A percentile compares a stretch with the other conserved stretches of the same genome.
Evolutionary conservation across 2,888 invertebrate species (phyloP).

Genomic region (Himalopsyche japonica): DNA sequence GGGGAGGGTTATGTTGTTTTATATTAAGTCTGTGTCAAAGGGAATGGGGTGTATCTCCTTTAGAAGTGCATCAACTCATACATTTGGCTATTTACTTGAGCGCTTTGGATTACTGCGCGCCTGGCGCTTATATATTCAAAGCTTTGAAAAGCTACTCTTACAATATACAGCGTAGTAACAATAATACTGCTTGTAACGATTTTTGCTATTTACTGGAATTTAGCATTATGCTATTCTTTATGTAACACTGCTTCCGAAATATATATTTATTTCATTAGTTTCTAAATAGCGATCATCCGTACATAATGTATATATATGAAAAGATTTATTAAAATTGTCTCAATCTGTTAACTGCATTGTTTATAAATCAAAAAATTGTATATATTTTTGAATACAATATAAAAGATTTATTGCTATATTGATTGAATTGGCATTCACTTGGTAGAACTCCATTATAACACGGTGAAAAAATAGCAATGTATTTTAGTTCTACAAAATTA

Average conservation of each 20-base stretch:
- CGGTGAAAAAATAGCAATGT: too few species aligned
- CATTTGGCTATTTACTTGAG: not conserved
- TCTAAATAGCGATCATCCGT: too few species aligned
- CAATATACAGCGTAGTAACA: not conserved
- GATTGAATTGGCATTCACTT: too few species aligned
- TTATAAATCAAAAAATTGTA: too few species aligned
- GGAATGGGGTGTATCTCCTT: conserved; percentile 10
- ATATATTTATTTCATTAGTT: not conserved
- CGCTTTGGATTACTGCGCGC: not conserved
- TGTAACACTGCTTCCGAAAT: not conserved
- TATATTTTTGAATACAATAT: too few species aligned
- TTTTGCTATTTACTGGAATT: not conserved
- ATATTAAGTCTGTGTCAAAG: conserved; percentile 7
- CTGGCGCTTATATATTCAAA: not conserved
- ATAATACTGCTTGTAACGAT: not conserved
- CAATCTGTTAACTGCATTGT: too few species aligned
- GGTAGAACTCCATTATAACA: too few species aligned
- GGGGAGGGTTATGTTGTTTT: conserved; percentile 24
- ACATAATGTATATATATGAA: too few species aligned
- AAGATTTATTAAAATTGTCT: too few species aligned
- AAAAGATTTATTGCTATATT: too few species aligned
- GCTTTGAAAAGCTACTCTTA: not conserved
- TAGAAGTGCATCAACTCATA: conserved; percentile 26
- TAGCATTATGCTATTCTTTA: not conserved
- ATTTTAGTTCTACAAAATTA: too few species aligned